These are phyloP conservation scores for Limnephilus rhombicus DNA, from an alignment of 2,888 invertebrate species.

Conservation along the genomic window DNA sequence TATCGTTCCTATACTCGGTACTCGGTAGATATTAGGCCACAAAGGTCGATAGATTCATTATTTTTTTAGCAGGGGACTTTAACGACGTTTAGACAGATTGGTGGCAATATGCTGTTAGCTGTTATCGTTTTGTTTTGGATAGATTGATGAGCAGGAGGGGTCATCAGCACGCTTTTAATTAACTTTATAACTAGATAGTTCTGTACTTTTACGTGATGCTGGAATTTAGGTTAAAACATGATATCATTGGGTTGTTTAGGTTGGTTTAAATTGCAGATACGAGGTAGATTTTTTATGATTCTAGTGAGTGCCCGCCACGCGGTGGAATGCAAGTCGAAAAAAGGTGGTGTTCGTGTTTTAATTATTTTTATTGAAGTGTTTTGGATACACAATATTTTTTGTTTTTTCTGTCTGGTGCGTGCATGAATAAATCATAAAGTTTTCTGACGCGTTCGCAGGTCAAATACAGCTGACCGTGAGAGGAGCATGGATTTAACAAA, in stretches of 20 bases:
- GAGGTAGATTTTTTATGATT: too few relatives aligned
- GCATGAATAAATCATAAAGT: too few relatives aligned
- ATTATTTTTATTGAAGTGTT: too few relatives aligned
- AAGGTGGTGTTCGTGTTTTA: too few relatives aligned
- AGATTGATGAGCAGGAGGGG: not conserved
- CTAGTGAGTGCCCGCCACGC: too few relatives aligned
- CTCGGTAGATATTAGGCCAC: not conserved
- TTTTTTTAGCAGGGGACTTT: not conserved
- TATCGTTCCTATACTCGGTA: not conserved
- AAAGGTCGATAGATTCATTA: not conserved
- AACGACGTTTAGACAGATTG: not conserved
- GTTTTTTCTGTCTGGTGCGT: too few relatives aligned
- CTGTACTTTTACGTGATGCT: not conserved
- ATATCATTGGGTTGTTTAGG: not conserved
- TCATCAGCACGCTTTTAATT: not conserved
- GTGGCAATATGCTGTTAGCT: not conserved
- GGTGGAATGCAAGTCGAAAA: too few relatives aligned
- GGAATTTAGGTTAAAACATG: not conserved
- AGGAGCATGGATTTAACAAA: too few relatives aligned
- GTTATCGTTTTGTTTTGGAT: not conserved
- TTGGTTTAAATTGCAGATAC: too few relatives aligned
- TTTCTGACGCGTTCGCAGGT: too few relatives aligned
- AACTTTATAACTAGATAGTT: not conserved
- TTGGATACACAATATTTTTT: too few relatives aligned
- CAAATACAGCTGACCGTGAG: too few relatives aligned